phyloP scores from a whole-genome alignment of 23 tunicate species.

The Trididemnum nubilum region DNA sequence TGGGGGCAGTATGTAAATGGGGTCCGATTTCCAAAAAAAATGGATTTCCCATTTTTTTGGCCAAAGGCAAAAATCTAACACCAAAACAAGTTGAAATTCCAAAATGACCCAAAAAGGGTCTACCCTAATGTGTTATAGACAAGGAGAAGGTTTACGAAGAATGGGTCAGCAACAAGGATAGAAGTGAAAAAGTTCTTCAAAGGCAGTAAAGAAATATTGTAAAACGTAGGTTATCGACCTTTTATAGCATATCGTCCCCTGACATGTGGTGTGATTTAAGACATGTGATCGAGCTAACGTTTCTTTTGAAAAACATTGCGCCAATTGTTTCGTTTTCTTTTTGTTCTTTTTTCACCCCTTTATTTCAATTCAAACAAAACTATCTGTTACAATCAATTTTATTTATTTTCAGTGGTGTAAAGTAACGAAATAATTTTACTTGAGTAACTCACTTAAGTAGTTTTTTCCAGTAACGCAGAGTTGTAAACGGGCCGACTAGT shows the following conservation, averaged over 20 bases:
- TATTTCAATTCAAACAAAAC: conserved; percentile 16
- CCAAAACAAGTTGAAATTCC: no score
- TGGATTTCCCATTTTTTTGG: no score
- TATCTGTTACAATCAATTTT: conserved; percentile 19
- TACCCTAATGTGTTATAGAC: conserved; percentile 4
- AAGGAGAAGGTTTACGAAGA: conserved; percentile 16
- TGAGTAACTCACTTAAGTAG: no score
- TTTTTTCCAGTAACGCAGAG: no score
- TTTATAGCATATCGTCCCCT: conserved; percentile 24
- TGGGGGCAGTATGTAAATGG: no score
- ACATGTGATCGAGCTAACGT: conserved; percentile 24
- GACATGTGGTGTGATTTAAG: conserved; percentile 18
- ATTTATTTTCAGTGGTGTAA: no score
- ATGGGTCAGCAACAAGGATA: conserved; percentile 24
- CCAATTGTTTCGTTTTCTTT: conserved; percentile 15
- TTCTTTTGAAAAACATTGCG: conserved; percentile 17
- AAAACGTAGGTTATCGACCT: conserved; percentile 24
- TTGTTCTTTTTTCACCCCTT: conserved; percentile 20
- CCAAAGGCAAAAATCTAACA: no score
- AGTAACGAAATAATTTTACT: no score
- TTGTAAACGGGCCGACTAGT: no score
- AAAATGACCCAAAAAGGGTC: no score
- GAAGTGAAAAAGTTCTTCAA: conserved; percentile 12
- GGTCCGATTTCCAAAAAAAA: no score
- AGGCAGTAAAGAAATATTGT: conserved; percentile 16